Evolutionary conservation across 2,797 vertebrate species (phyloP).

Genomic region (Pseudochaenichthys georgianus): DNA sequence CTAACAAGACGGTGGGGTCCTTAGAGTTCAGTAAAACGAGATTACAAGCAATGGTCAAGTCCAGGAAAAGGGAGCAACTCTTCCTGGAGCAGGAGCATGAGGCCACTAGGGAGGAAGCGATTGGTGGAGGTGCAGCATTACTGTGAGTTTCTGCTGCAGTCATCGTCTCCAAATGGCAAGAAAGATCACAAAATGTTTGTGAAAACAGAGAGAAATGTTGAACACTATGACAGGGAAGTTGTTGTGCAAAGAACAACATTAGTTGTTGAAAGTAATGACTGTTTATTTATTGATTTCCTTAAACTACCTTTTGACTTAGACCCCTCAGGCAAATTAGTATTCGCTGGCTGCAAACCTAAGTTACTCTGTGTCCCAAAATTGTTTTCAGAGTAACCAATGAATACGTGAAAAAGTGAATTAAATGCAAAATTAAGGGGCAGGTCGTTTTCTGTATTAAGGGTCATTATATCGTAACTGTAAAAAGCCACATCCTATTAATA

Average conservation of each 20-base stretch:
- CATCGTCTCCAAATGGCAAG: constrained; percentile 42
- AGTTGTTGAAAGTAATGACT: constrained; percentile 28
- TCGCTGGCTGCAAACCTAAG: constrained; percentile 33
- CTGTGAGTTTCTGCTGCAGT: constrained; percentile 52
- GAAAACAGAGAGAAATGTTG: constrained; percentile 15
- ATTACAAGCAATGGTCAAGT: constrained; percentile 86
- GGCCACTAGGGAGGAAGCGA: constrained; percentile 24
- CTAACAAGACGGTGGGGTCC: constrained; percentile 88
- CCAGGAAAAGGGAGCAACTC: constrained; percentile 78
- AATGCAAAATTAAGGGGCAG: neutral
- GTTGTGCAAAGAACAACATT: constrained; percentile 3
- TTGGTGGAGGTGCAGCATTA: constrained; percentile 33
- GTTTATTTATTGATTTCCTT: constrained; percentile 40
- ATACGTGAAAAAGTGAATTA: neutral
- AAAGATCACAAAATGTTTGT: constrained; percentile 21
- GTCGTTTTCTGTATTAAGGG: neutral
- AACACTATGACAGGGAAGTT: constrained; percentile 10
- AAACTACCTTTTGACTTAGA: constrained; percentile 17
- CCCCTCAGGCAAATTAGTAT: constrained; percentile 34
- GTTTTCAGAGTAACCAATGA: neutral
- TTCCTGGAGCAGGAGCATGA: constrained; percentile 64
- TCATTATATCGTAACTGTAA: neutral
- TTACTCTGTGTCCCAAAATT: neutral
- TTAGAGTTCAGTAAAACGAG: constrained; percentile 86
- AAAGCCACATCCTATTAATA: neutral